Percentiles rank a stretch among this genome's conserved stretches.
Evolutionary conservation across 2,888 invertebrate species (phyloP).

Genomic region (Norana najaformis): DNA sequence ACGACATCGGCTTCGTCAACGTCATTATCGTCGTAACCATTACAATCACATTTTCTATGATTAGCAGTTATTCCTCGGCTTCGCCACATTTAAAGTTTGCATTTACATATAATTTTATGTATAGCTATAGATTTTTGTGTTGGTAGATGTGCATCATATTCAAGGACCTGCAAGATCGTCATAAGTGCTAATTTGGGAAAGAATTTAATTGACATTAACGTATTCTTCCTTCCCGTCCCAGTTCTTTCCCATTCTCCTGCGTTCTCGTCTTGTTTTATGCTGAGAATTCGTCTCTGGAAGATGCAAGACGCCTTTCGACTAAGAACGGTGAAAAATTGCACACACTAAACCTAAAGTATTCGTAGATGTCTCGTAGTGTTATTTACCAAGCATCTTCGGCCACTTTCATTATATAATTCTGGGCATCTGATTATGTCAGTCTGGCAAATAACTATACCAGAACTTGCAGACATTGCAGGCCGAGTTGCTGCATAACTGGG

Average conservation of each 20-base stretch:
- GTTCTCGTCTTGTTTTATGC: no score
- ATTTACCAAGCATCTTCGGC: no score
- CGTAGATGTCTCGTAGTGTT: no score
- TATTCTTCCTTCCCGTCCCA: not conserved
- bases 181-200: not conserved
- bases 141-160: not conserved
- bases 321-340: slow-evolving; percentile 9
- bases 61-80: not conserved
- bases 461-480: no score
- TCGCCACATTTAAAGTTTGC: not conserved
- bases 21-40: not conserved
- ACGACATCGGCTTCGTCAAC: not conserved
- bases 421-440: no score
- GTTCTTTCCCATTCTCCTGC: not conserved
- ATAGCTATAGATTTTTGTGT: not conserved
- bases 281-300: no score
- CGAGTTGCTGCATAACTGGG: no score
- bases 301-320: no score
- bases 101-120: not conserved
- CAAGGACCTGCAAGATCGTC: not conserved
- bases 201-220: not conserved
- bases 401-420: no score
- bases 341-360: not conserved
- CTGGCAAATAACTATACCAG: no score
- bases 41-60: not conserved